Percentiles rank a stretch among this genome's conserved stretches.
These are phyloP conservation scores for Trissonchulus sp. DNA, from an alignment of 2,888 invertebrate genomes.

Conservation along the genomic window DNA sequence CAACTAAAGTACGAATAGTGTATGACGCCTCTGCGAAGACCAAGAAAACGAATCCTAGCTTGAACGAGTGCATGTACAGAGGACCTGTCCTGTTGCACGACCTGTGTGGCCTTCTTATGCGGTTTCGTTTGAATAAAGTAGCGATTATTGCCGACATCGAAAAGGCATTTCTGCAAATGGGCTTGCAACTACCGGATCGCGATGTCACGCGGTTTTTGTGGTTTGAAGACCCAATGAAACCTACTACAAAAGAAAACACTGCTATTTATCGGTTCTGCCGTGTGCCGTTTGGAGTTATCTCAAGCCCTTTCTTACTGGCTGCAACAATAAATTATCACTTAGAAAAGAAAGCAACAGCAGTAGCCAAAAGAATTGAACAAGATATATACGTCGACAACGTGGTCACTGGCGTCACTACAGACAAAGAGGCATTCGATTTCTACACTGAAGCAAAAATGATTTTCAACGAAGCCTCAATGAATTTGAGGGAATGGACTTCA, in stretches of 20 bases:
- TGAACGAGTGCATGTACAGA: constrained; percentile 37
- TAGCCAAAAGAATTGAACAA: constrained; percentile 16
- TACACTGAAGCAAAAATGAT: constrained; percentile 32
- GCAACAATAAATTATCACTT: constrained; percentile 25
- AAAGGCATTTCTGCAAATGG: constrained; percentile 40
- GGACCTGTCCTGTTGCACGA: constrained; percentile 34
- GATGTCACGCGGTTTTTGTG: constrained; percentile 36
- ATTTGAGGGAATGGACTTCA: constrained; percentile 27
- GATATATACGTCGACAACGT: constrained; percentile 38
- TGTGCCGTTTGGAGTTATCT: constrained; percentile 37
- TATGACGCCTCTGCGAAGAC: constrained; percentile 38
- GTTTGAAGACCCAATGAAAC: constrained; percentile 23
- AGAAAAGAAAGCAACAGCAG: background rate
- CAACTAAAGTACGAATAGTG: constrained; percentile 40
- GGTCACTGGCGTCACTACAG: background rate
- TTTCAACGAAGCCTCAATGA: constrained; percentile 29
- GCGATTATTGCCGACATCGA: constrained; percentile 36
- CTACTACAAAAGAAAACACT: constrained; percentile 35
- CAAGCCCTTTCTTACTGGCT: constrained; percentile 35
- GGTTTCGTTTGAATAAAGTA: constrained; percentile 33
- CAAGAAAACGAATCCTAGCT: constrained; percentile 23
- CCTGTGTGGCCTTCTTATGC: constrained; percentile 32
- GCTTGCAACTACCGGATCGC: constrained; percentile 30
- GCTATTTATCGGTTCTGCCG: constrained; percentile 34
- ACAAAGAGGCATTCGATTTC: constrained; percentile 25